phyloP scores from a whole-genome alignment of 2,113 vertebrate genomes.

The Corythornis vintsioides region DNA sequence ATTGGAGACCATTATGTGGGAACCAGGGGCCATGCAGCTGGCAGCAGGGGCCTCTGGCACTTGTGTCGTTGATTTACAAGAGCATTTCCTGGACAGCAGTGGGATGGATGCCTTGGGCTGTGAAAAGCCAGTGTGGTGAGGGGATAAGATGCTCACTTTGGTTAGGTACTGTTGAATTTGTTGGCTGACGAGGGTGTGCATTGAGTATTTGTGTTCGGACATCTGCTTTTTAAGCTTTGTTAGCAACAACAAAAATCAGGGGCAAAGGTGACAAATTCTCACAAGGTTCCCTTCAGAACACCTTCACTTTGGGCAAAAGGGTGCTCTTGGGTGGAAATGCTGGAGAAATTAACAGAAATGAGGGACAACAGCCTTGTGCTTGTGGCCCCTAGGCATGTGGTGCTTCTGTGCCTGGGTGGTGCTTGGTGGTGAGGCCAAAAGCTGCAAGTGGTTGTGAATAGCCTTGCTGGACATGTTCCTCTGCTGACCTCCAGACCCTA shows the following conservation, averaged over 20 bases:
- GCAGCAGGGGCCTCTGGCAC: neutral
- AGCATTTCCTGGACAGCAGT: neutral
- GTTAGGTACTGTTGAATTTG: neutral
- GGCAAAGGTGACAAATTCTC: neutral
- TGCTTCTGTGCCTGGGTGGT: neutral
- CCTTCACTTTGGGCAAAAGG: neutral
- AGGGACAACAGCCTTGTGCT: neutral
- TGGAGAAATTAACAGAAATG: neutral
- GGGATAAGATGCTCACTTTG: neutral
- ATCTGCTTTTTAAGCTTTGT: neutral
- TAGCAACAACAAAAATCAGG: neutral
- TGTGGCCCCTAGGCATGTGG: neutral
- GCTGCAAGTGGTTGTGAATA: neutral
- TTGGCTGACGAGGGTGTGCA: neutral
- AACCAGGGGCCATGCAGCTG: fast-evolving
- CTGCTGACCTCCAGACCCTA: neutral
- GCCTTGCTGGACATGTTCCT: neutral
- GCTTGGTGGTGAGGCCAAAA: neutral
- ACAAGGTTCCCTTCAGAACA: neutral
- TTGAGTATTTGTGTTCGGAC: neutral
- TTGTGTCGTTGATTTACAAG: neutral
- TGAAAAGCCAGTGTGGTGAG: neutral
- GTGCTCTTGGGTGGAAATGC: neutral
- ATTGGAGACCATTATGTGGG: neutral
- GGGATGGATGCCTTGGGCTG: neutral